These are phyloP conservation scores for Diabrotica undecimpunctata DNA, from an alignment of 1,140 invertebrate genomes.

Conservation along the genomic window DNA sequence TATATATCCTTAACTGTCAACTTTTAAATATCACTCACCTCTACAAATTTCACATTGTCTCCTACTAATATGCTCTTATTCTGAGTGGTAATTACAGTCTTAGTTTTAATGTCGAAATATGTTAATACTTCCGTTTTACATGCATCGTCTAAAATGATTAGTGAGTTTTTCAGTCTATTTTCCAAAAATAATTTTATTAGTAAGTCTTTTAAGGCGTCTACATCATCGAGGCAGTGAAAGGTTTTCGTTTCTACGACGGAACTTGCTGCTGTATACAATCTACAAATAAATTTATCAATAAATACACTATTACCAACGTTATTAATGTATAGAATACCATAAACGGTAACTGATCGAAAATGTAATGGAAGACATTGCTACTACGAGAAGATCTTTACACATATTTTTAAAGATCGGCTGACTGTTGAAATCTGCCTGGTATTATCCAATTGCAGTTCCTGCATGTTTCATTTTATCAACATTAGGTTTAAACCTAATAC, in stretches of 20 bases:
- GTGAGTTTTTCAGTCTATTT: constrained; percentile 18
- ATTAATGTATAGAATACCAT: too few species aligned
- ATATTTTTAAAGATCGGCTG: too few species aligned
- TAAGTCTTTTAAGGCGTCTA: constrained; percentile 19
- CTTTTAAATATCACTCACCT: constrained; percentile 1
- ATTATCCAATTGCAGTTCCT: too few species aligned
- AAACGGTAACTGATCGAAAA: too few species aligned
- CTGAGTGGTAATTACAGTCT: constrained; percentile 27
- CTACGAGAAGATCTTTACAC: too few species aligned
- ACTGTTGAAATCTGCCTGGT: too few species aligned
- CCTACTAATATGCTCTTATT: constrained; percentile 24
- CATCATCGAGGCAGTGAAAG: constrained; percentile 20
- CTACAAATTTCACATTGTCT: constrained; percentile 11
- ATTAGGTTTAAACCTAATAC: too few species aligned
- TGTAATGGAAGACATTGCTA: too few species aligned
- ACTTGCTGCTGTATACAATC: constrained; percentile 16
- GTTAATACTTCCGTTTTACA: constrained; percentile 18
- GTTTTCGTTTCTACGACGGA: constrained; percentile 1
- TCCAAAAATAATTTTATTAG: constrained; percentile 24
- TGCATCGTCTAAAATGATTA: constrained; percentile 29
- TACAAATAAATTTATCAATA: constrained; percentile 5
- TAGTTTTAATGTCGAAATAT: constrained; percentile 25
- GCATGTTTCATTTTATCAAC: too few species aligned
- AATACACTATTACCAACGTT: too few species aligned
- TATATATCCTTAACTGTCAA: too few species aligned